Evolutionary conservation across 1,140 invertebrate species (phyloP).

Genomic region (Diachasmimorpha longicaudata): DNA sequence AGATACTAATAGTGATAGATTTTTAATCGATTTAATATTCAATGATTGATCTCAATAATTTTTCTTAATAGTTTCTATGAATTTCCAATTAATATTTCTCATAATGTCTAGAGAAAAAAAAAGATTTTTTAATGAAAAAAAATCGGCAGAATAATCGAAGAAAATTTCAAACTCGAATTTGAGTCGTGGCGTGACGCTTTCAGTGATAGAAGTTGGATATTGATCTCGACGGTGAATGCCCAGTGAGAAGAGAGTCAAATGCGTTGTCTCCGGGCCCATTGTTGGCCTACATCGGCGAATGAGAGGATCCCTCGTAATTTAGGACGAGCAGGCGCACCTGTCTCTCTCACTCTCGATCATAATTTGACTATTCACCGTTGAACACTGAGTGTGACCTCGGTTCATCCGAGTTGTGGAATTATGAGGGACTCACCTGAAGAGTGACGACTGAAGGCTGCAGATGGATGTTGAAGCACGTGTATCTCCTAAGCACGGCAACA

Average conservation of each 20-base stretch:
- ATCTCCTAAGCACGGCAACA: slow-evolving; percentile 85
- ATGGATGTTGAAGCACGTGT: slow-evolving; percentile 84
- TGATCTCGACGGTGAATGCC: slow-evolving; percentile 41
- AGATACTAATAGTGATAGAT: too few relatives aligned
- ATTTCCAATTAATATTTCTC: too few relatives aligned
- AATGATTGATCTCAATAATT: too few relatives aligned
- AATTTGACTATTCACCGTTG: not conserved
- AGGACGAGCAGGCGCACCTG: not conserved
- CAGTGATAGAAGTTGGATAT: slow-evolving; percentile 39
- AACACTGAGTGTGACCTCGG: slow-evolving; percentile 15
- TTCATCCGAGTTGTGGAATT: slow-evolving; percentile 2
- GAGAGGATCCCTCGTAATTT: not conserved
- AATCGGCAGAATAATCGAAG: not conserved
- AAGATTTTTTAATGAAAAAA: too few relatives aligned
- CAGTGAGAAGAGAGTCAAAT: not conserved
- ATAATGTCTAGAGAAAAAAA: too few relatives aligned
- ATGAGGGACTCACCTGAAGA: slow-evolving; percentile 73
- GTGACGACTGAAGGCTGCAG: slow-evolving; percentile 85
- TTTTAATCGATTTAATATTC: too few relatives aligned
- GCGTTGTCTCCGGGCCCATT: not conserved
- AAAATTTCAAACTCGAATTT: not conserved
- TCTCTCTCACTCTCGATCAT: not conserved
- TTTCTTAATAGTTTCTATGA: too few relatives aligned
- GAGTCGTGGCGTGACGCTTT: not conserved
- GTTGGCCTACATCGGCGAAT: slow-evolving; percentile 14